Percentiles rank a stretch among this genome's conserved stretches.
phyloP scores from a whole-genome alignment of 2,888 invertebrate species.

The Erynnis tages region DNA sequence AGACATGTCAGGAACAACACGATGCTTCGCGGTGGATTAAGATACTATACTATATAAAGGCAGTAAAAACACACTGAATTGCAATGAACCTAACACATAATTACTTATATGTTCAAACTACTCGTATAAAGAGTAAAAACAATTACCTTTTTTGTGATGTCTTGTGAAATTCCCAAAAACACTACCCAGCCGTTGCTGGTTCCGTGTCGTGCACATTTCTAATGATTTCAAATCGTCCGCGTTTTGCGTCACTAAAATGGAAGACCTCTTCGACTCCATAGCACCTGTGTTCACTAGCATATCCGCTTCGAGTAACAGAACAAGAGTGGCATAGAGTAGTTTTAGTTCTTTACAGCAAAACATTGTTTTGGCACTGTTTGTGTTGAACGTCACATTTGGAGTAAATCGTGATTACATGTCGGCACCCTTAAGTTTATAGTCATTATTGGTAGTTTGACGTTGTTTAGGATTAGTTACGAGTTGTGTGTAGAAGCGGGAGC shows the following conservation, averaged over 20 bases:
- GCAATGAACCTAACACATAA: no score
- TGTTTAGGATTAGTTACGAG: slow-evolving; percentile 48
- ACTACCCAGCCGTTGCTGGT: slow-evolving; percentile 71
- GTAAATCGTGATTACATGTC: slow-evolving; percentile 41
- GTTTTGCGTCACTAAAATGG: slow-evolving; percentile 65
- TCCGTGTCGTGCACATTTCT: slow-evolving; percentile 67
- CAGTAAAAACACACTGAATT: no score
- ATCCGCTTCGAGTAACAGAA: slow-evolving; percentile 70
- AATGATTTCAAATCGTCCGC: slow-evolving; percentile 69
- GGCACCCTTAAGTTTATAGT: slow-evolving; percentile 73
- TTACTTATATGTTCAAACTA: no score
- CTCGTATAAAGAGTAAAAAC: not conserved
- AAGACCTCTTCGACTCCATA: slow-evolving; percentile 73
- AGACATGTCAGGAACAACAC: no score
- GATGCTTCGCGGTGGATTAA: no score
- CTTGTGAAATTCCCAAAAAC: slow-evolving; percentile 75
- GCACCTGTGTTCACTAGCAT: slow-evolving; percentile 68
- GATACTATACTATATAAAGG: no score
- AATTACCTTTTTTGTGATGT: slow-evolving; percentile 73
- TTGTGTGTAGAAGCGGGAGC: slow-evolving; percentile 32
- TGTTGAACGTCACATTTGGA: slow-evolving; percentile 63
- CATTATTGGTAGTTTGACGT: slow-evolving; percentile 51
- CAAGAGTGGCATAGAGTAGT: slow-evolving; percentile 71
- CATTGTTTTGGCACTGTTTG: slow-evolving; percentile 75
- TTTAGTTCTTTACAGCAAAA: slow-evolving; percentile 75